Evolutionary conservation across 2,113 vertebrate genomes (phyloP).

Genomic region (Hippocampus zosterae): DNA sequence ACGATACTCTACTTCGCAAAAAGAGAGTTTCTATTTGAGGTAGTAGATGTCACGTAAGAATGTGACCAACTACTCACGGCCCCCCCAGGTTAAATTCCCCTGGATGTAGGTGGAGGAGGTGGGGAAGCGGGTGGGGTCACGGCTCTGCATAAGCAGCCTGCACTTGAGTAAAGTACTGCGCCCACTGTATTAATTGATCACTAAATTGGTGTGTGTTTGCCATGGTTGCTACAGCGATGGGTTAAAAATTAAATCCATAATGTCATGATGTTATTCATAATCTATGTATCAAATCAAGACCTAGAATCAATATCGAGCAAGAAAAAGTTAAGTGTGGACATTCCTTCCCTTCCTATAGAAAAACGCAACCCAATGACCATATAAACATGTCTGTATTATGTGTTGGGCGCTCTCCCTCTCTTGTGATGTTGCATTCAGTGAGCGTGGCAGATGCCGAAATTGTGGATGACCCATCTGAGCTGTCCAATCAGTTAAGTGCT

Average conservation of each 20-base stretch:
- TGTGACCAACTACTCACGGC: neutral
- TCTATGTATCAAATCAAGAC: neutral
- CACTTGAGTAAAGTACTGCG: neutral
- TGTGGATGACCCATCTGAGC: conserved; percentile 70
- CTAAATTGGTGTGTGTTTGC: neutral
- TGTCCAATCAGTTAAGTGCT: conserved; percentile 76
- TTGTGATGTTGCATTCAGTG: conserved; percentile 23
- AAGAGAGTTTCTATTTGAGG: too few species aligned
- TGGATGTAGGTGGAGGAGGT: neutral
- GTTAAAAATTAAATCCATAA: neutral
- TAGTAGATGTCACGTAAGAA: neutral
- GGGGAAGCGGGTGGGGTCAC: too few species aligned
- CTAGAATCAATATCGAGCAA: neutral
- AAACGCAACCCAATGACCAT: neutral
- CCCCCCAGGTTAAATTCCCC: neutral
- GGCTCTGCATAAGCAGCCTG: neutral
- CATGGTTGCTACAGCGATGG: neutral
- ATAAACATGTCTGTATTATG: neutral
- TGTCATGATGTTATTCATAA: neutral
- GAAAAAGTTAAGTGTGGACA: neutral
- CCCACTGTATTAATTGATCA: neutral
- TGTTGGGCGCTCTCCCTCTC: conserved; percentile 1
- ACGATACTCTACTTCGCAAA: too few species aligned
- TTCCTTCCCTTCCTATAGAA: neutral
- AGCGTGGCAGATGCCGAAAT: conserved; percentile 18